Percentiles rank a stretch among this genome's conserved stretches.
Conservation (phyloP, 2,888 invertebrate species). For the Smittia aterrima region DNA sequence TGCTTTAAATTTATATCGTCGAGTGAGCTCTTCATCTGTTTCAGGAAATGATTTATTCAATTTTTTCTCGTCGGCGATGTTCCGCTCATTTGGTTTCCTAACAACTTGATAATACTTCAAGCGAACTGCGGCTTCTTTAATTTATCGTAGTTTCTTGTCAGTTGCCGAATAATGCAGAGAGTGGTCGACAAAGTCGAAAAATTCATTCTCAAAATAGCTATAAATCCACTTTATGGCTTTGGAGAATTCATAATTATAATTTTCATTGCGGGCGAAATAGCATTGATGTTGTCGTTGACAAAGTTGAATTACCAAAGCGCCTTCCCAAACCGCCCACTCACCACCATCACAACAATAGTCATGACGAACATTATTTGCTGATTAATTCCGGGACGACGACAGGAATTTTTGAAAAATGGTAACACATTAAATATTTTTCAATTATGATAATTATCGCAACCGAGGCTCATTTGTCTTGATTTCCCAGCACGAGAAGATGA, state of each 20-base stretch:
- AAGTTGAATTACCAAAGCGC: background rate
- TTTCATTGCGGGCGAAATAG: background rate
- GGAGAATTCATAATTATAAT: background rate
- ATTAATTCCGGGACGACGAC: background rate
- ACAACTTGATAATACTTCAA: background rate
- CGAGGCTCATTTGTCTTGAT: constrained; percentile 17
- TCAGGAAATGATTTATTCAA: constrained; percentile 18
- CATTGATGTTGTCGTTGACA: background rate
- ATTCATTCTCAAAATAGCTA: background rate
- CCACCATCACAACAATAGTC: background rate
- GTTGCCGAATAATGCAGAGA: background rate
- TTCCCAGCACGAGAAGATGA: constrained; percentile 5
- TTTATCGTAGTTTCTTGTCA: background rate
- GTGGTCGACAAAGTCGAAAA: constrained; percentile 1
- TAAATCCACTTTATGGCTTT: background rate
- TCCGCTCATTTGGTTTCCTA: constrained; percentile 1
- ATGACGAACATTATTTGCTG: background rate
- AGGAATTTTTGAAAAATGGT: background rate
- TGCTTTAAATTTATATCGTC: background rate
- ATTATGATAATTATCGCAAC: constrained; percentile 22
- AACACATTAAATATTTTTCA: constrained; percentile 16
- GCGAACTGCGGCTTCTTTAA: background rate
- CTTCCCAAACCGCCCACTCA: background rate
- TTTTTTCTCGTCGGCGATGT: background rate
- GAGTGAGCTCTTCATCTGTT: background rate